phyloP scores from a whole-genome alignment of 2,888 invertebrate genomes.

The Quadroppia sp. region DNA sequence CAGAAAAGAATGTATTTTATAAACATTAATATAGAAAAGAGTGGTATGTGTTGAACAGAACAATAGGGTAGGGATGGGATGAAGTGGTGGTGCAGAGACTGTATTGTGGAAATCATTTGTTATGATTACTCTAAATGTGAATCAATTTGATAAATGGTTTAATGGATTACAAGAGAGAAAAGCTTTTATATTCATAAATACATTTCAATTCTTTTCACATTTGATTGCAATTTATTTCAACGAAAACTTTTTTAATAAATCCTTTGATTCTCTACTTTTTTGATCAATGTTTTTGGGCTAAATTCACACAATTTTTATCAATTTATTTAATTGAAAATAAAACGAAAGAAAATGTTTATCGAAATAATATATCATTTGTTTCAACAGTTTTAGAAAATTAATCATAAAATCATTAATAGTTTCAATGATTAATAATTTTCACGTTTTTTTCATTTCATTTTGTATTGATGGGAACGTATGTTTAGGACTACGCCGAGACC shows the following conservation, averaged over 20 bases:
- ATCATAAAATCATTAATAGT: no score
- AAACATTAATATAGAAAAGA: neutral
- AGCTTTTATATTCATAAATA: neutral
- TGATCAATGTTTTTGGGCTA: neutral
- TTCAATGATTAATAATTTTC: neutral
- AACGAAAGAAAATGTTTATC: no score
- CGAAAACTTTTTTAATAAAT: neutral
- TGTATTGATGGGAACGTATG: no score
- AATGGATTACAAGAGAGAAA: slow-evolving; percentile 19
- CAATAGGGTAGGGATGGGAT: neutral
- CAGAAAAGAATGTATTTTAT: neutral
- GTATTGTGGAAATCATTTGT: slow-evolving; percentile 28
- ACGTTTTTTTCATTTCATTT: no score
- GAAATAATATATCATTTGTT: no score
- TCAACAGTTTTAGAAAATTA: no score
- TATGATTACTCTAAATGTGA: slow-evolving; percentile 32
- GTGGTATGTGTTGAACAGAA: neutral
- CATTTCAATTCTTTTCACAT: neutral
- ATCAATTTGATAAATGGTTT: slow-evolving; percentile 3
- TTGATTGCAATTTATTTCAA: neutral
- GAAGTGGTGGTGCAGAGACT: neutral
- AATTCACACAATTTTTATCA: neutral
- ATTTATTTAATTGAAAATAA: neutral
- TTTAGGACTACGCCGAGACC: slow-evolving; percentile 81
- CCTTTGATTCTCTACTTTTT: neutral